A percentile compares a stretch with the other conserved stretches of the same genome.
phyloP scores from a whole-genome alignment of 2,888 invertebrate genomes.

The Fragum whitleyi region DNA sequence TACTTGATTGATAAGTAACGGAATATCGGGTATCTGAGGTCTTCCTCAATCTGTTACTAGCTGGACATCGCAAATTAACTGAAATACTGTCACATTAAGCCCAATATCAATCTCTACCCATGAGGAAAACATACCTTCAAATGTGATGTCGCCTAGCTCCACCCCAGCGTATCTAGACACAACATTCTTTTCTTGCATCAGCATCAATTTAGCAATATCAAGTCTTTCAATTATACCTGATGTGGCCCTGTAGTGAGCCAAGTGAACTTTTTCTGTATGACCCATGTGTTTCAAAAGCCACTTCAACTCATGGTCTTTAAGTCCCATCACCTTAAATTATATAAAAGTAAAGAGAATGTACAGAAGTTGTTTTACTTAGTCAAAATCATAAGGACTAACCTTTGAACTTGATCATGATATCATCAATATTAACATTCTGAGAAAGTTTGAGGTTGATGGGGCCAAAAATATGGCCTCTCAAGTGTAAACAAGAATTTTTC shows the following conservation, averaged over 20 bases:
- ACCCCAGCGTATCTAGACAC: slow-evolving; percentile 23
- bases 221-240: slow-evolving; percentile 24
- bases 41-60: neutral
- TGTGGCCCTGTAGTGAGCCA: slow-evolving; percentile 11
- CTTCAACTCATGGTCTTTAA: no score
- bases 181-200: slow-evolving; percentile 28
- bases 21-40: neutral
- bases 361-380: neutral
- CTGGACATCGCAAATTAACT: neutral
- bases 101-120: neutral
- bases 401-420: neutral
- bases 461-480: no score
- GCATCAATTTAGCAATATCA: slow-evolving; percentile 15
- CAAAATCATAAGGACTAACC: no score
- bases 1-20: neutral
- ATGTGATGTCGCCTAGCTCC: neutral
- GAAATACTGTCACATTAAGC: neutral
- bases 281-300: slow-evolving; percentile 15
- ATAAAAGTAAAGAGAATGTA: no score
- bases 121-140: slow-evolving; percentile 9
- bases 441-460: no score
- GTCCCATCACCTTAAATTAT: no score
- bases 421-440: neutral
- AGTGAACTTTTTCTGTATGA: slow-evolving; percentile 26
- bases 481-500: no score